A percentile compares a stretch with the other conserved stretches of the same genome.
Evolutionary conservation across 2,888 invertebrate species (phyloP).

Genomic region (Synanthedon myopaeformis): DNA sequence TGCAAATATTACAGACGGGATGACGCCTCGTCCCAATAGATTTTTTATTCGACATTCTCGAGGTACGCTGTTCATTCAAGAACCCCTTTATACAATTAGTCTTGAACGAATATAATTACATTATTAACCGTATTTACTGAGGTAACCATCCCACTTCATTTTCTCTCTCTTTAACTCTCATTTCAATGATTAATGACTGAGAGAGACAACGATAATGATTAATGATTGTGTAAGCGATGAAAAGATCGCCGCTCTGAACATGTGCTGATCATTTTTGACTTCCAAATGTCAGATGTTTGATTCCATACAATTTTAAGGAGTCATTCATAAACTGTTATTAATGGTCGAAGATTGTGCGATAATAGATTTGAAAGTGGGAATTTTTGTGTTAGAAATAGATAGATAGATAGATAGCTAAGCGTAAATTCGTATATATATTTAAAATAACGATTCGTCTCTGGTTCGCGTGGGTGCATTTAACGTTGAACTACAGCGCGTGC

Average conservation of each 20-base stretch:
- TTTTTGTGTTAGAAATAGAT: not conserved
- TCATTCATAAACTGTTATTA: slow-evolving; percentile 59
- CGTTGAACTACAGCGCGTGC: too few relatives aligned
- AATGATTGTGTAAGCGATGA: slow-evolving; percentile 53
- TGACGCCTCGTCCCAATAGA: not conserved
- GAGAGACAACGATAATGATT: slow-evolving; percentile 45
- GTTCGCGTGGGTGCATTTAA: too few relatives aligned
- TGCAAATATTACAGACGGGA: not conserved
- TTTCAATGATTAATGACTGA: slow-evolving; percentile 59
- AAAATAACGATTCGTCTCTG: too few relatives aligned
- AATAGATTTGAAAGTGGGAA: not conserved
- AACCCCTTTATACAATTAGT: slow-evolving; percentile 55
- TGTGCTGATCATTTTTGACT: slow-evolving; percentile 40
- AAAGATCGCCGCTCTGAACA: slow-evolving; percentile 42
- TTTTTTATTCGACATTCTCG: not conserved
- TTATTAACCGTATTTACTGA: slow-evolving; percentile 60
- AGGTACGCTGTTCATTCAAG: slow-evolving; percentile 31
- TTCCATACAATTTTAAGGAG: slow-evolving; percentile 55
- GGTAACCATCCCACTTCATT: slow-evolving; percentile 49
- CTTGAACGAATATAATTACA: slow-evolving; percentile 48
- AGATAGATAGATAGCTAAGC: not conserved
- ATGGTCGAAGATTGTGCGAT: slow-evolving; percentile 32
- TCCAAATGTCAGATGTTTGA: slow-evolving; percentile 44
- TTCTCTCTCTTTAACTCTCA: slow-evolving; percentile 69
- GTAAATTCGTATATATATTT: too few relatives aligned